Conservation (phyloP, 2,113 vertebrate genomes). For the Lycaon pictus region DNA sequence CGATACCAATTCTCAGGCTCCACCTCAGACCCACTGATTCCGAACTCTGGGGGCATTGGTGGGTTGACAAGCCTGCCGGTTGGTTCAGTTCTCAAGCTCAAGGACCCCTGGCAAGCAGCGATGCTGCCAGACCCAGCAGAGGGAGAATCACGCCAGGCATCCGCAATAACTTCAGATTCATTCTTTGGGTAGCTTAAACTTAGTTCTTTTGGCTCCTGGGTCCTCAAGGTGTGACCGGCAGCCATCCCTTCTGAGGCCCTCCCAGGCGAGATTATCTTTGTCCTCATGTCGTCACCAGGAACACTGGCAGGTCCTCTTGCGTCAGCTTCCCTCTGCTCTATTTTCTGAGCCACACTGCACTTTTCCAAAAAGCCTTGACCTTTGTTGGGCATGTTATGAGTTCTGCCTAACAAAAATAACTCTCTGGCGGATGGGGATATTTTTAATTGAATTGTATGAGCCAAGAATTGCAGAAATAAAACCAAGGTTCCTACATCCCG, state of each 20-base stretch:
- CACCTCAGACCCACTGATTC: neutral
- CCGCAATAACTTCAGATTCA: neutral
- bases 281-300: neutral
- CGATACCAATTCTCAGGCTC: neutral
- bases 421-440: neutral
- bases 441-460: constrained; percentile 68
- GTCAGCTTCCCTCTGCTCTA: neutral
- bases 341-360: neutral
- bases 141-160: neutral
- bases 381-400: constrained; percentile 30
- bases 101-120: neutral
- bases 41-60: neutral
- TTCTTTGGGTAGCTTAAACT: neutral
- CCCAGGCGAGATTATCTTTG: neutral
- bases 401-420: constrained; percentile 47
- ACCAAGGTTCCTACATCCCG: neutral
- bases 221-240: neutral
- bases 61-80: neutral
- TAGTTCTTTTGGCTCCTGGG: neutral
- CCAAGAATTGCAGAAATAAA: constrained; percentile 42
- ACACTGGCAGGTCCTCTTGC: neutral
- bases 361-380: constrained; percentile 33
- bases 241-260: neutral
- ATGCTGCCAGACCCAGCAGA: neutral
- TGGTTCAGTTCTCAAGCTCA: neutral